A percentile compares a stretch with the other conserved stretches of the same genome.
Conservation (phyloP, 2,888 invertebrate species). For the Nycteola revayana region DNA sequence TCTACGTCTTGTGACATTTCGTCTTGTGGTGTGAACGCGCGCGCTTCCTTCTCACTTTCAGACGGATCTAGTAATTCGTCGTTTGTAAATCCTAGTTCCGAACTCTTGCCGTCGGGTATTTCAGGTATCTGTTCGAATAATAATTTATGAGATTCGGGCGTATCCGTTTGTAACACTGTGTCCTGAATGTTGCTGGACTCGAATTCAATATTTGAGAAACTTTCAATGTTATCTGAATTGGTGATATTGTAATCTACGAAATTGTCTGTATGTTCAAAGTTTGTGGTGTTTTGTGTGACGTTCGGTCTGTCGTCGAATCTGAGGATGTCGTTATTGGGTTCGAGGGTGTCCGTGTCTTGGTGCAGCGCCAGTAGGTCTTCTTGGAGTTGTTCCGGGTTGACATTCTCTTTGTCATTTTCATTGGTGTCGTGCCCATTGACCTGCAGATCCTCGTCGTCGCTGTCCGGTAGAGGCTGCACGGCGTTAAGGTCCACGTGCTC, state of each 20-base stretch:
- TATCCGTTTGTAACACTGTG: constrained; percentile 63
- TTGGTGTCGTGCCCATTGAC: constrained; percentile 48
- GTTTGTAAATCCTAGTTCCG: constrained; percentile 67
- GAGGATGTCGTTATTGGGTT: constrained; percentile 68
- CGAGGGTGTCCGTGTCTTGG: constrained; percentile 39
- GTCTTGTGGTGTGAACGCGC: constrained; percentile 57
- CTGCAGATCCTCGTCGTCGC: constrained; percentile 72
- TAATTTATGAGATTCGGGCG: constrained; percentile 76
- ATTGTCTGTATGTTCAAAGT: constrained; percentile 48
- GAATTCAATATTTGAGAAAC: constrained; percentile 57
- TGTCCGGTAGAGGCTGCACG: constrained; percentile 80
- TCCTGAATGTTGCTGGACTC: constrained; percentile 55
- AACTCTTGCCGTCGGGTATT: constrained; percentile 76
- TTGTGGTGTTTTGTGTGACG: constrained; percentile 41
- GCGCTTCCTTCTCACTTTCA: constrained; percentile 59
- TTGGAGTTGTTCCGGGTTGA: constrained; percentile 49
- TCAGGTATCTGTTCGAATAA: constrained; percentile 77
- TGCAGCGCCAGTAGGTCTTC: constrained; percentile 43
- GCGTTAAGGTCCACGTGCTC: constrained; percentile 82
- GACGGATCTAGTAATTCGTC: constrained; percentile 63
- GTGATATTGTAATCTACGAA: constrained; percentile 54
- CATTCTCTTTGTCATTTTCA: constrained; percentile 62
- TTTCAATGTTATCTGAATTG: constrained; percentile 50
- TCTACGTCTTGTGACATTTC: constrained; percentile 63
- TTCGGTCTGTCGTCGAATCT: constrained; percentile 58